Base-by-base conservation (phyloP, 2,888 invertebrate species). In the Linnaemya tessellans region DNA sequence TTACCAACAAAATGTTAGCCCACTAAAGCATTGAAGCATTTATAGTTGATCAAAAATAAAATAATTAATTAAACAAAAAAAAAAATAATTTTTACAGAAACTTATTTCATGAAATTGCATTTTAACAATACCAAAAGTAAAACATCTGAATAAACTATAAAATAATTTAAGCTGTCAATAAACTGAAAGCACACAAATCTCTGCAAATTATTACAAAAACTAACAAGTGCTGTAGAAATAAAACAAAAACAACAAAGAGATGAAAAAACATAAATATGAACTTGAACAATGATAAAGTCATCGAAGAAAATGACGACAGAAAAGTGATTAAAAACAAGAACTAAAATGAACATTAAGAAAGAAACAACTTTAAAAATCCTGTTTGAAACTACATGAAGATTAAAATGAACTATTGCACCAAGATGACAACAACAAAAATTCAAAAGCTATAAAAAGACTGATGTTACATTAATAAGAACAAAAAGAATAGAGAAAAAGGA, bases 401-500 rank as follows among this genome's bases (percentile, higher is more conserved):
- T 82, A 77, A 70, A 82, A 71, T 77, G 70, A 82, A 82, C 82
- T 77, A 82, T 82, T 74, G 75, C 75, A 74, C 71, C 71, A 49
- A 15, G 38, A 80, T 85, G 81, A 86, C 85, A 84, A 22, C 51
- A 80, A 78, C 18, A 79, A 80, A 71, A 65, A 58, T 58, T 38
- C 49, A 60, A 67, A 80, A 80, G 68, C 67, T 46, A 71, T 70
- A 74, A 62, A 74, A 79, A 49, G 54, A 73, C 58, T 74, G 25
- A 60, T 78, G 71, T 68, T 71, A 73, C 58, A 73, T 73, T 65
- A 58, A 64, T 70, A 79, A 62, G 49, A 15, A 89, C 67, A 81
- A 89, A 89, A 30, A 30, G 3, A 30, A 30, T 3, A 30, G 3
- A 30, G 5, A 30, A 30, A 88, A 89, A 88, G 85, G 86, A 87